phyloP scores from a whole-genome alignment of 1,140 invertebrate species.

The Maniola jurtina region DNA sequence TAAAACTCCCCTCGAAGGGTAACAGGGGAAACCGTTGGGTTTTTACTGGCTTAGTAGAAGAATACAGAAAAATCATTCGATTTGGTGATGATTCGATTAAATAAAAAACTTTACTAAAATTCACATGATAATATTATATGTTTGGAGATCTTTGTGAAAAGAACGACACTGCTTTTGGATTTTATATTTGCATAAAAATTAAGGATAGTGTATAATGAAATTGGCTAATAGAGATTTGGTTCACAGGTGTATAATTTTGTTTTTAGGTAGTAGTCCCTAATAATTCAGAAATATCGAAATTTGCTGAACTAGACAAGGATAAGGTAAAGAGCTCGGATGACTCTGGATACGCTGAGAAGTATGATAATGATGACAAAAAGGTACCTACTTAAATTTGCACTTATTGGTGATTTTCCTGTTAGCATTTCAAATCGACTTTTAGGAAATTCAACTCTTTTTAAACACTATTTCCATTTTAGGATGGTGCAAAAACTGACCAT shows the following conservation, averaged over 20 bases:
- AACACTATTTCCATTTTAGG: conserved; percentile 3
- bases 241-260: background rate
- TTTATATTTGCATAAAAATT: too few relatives aligned
- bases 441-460: background rate
- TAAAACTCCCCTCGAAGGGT: too few relatives aligned
- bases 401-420: too few relatives aligned
- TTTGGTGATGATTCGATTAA: too few relatives aligned
- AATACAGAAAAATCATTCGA: too few relatives aligned
- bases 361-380: background rate
- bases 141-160: too few relatives aligned
- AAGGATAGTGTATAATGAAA: too few relatives aligned
- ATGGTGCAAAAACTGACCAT: conserved; percentile 9
- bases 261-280: background rate
- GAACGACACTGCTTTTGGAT: too few relatives aligned
- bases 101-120: too few relatives aligned
- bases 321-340: conserved; percentile 11
- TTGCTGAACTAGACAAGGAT: background rate
- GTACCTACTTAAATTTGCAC: background rate
- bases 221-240: too few relatives aligned
- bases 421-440: background rate
- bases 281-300: background rate
- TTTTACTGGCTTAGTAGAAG: background rate
- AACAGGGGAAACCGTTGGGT: background rate
- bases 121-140: too few relatives aligned
- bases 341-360: conserved; percentile 14